These are phyloP conservation scores for Prionailurus bengalensis DNA, from an alignment of 2,113 vertebrate genomes.

Conservation along the genomic window DNA sequence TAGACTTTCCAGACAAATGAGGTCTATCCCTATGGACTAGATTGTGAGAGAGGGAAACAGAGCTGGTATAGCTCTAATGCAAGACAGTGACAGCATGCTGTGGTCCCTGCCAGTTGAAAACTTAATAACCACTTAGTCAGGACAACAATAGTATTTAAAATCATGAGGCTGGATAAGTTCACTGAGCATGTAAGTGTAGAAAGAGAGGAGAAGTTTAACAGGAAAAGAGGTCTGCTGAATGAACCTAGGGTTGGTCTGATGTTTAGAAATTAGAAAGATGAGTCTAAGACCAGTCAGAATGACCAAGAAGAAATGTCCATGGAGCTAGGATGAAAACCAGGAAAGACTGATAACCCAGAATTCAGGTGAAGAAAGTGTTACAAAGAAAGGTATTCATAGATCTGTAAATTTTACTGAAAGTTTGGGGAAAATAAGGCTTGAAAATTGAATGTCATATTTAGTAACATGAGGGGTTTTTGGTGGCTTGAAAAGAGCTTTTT, in stretches of 20 bases:
- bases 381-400: neutral
- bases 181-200: neutral
- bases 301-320: neutral
- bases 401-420: neutral
- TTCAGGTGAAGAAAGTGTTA: neutral
- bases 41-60: neutral
- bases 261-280: neutral
- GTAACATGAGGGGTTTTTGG: neutral
- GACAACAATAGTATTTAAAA: neutral
- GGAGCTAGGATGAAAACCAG: neutral
- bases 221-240: neutral
- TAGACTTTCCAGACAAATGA: neutral
- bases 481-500: neutral
- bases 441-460: neutral
- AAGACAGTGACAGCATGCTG: neutral
- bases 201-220: neutral
- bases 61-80: neutral
- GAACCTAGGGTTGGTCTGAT: neutral
- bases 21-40: neutral
- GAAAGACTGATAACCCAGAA: neutral
- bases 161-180: neutral
- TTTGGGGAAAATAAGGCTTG: neutral
- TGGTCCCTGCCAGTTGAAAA: neutral
- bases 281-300: neutral
- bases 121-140: neutral